These are phyloP conservation scores for Drosophila prolongata DNA, from an alignment of 2,888 invertebrate species.

Conservation along the genomic window DNA sequence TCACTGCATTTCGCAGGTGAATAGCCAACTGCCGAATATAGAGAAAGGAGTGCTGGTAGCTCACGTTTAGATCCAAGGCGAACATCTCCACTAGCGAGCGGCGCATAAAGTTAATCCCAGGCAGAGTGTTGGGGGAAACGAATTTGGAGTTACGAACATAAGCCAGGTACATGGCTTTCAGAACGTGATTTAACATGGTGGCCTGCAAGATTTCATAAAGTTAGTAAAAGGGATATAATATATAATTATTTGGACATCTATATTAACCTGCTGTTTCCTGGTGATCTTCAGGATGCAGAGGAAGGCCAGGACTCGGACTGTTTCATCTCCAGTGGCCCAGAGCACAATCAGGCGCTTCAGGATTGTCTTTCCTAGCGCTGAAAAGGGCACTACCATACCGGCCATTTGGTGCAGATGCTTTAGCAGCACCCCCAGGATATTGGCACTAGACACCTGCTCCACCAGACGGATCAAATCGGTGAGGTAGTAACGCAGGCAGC, in stretches of 20 bases:
- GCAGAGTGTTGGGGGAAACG: slow-evolving; percentile 93
- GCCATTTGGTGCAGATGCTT: slow-evolving; percentile 96
- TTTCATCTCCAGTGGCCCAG: slow-evolving; percentile 95
- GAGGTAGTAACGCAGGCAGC: slow-evolving; percentile 90
- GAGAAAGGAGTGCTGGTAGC: slow-evolving; percentile 96
- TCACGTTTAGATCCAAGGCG: slow-evolving; percentile 90
- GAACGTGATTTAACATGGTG: slow-evolving; percentile 89
- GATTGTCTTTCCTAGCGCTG: slow-evolving; percentile 90
- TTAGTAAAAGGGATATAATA: not conserved
- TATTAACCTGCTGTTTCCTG: slow-evolving; percentile 86
- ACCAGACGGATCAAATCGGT: slow-evolving; percentile 92
- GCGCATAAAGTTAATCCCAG: slow-evolving; percentile 97
- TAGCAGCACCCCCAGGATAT: slow-evolving; percentile 91
- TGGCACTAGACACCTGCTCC: slow-evolving; percentile 91
- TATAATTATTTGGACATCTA: not conserved
- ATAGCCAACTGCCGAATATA: slow-evolving; percentile 98
- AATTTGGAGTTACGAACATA: slow-evolving; percentile 97
- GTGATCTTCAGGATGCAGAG: slow-evolving; percentile 93
- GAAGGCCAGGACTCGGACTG: slow-evolving; percentile 94
- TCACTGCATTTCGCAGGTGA: slow-evolving; percentile 96
- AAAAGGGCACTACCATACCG: slow-evolving; percentile 90
- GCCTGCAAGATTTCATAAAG: slow-evolving; percentile 25
- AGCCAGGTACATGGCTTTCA: slow-evolving; percentile 96
- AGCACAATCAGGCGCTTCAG: slow-evolving; percentile 91
- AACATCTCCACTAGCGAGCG: slow-evolving; percentile 96